Percentiles rank a stretch among this genome's conserved stretches.
These are phyloP conservation scores for Lutjanus erythropterus DNA, from an alignment of 2,113 vertebrate genomes.

Conservation along the genomic window DNA sequence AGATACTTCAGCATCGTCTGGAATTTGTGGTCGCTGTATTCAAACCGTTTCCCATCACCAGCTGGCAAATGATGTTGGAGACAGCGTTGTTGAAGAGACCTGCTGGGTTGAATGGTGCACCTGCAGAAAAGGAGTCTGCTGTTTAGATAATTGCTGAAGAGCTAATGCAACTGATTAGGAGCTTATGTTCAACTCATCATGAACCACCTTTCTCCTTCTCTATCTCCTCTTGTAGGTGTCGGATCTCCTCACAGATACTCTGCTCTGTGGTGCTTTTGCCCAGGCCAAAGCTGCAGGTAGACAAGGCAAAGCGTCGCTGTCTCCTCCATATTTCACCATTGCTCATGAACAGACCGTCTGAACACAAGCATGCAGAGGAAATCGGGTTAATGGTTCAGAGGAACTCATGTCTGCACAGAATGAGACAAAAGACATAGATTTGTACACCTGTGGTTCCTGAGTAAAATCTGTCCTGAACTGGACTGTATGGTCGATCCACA, in stretches of 20 bases:
- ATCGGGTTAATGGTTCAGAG: rapidly evolving
- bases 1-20: conserved; percentile 82
- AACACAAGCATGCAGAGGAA: not conserved
- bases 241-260: conserved; percentile 86
- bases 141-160: not conserved
- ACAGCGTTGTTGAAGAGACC: conserved; percentile 86
- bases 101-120: conserved; percentile 84
- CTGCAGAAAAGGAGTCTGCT: conserved; percentile 65
- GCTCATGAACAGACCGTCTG: conserved; percentile 79
- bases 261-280: conserved; percentile 85
- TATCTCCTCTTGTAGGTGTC: conserved; percentile 76
- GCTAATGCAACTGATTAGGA: not conserved
- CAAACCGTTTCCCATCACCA: conserved; percentile 88
- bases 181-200: not conserved
- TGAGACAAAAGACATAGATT: not conserved
- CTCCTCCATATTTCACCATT: conserved; percentile 82
- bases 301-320: conserved; percentile 84
- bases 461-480: conserved; percentile 16
- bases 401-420: not conserved
- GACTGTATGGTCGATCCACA: conserved; percentile 69
- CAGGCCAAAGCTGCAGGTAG: conserved; percentile 85
- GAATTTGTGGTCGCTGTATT: conserved; percentile 85
- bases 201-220: conserved; percentile 82
- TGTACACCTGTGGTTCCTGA: conserved; percentile 45
- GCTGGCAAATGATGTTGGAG: conserved; percentile 89